A percentile compares a stretch with the other conserved stretches of the same genome.
Conservation (phyloP, 2,888 invertebrate genomes). For the Tenthredo notha region DNA sequence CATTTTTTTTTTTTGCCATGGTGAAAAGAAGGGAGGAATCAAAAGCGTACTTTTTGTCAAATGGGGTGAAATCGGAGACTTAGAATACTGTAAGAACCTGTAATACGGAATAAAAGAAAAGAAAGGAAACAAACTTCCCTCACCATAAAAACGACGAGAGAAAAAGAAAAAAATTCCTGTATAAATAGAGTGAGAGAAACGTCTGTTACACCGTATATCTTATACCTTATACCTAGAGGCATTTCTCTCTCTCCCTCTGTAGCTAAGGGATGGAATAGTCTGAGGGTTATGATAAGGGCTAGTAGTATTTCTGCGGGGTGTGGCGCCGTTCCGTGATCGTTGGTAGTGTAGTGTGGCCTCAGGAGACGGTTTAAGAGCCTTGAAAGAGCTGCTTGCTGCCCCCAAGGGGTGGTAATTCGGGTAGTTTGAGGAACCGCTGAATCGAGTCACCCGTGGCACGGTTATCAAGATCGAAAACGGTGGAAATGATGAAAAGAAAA, state of each 20-base stretch:
- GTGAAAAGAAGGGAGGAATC: too few relatives aligned
- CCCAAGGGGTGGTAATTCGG: conserved; percentile 8
- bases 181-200: background rate
- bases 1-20: too few relatives aligned
- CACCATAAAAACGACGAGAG: background rate
- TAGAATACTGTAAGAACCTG: too few relatives aligned
- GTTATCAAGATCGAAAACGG: background rate
- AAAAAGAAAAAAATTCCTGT: background rate
- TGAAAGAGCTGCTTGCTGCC: conserved; percentile 39
- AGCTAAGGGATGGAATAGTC: background rate
- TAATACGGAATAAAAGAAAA: background rate
- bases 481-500: background rate
- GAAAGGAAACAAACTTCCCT: background rate
- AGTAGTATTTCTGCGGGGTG: conserved; percentile 18
- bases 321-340: background rate
- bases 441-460: background rate
- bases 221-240: background rate
- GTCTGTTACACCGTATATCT: background rate
- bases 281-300: conserved; percentile 15
- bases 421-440: conserved; percentile 3
- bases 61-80: too few relatives aligned
- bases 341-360: conserved; percentile 54
- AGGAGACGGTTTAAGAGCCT: conserved; percentile 55
- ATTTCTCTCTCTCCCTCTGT: background rate
- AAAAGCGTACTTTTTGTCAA: too few relatives aligned